A percentile compares a stretch with the other conserved stretches of the same genome.
Conservation (phyloP, 2,797 vertebrate genomes). For the Lepilemur ruficaudatus region DNA sequence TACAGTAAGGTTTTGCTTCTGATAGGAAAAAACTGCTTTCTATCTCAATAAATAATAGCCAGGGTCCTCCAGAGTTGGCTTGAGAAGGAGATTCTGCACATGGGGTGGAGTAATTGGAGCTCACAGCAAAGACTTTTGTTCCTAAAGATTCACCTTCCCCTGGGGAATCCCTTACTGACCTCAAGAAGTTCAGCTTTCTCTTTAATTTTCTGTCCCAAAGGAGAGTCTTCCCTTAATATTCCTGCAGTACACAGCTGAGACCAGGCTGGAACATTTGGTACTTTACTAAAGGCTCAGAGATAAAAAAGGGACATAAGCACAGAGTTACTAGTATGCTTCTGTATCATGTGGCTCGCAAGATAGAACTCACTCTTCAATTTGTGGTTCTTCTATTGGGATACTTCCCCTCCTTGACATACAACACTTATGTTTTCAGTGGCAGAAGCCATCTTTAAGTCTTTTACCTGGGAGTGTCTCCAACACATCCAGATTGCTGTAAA, state of each 20-base stretch:
- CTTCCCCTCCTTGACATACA: not conserved
- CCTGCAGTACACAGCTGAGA: constrained; percentile 40
- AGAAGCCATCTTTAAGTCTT: not conserved
- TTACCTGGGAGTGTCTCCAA: not conserved
- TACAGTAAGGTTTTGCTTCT: constrained; percentile 32
- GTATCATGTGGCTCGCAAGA: not conserved
- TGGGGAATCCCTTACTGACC: constrained; percentile 45
- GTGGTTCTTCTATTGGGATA: not conserved
- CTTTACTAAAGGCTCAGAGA: constrained; percentile 11
- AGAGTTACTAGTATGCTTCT: not conserved
- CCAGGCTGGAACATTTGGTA: constrained; percentile 29
- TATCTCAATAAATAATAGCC: constrained; percentile 41
- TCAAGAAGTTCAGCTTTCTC: constrained; percentile 47
- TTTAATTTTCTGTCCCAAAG: constrained; percentile 57
- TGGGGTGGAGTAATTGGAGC: constrained; percentile 21
- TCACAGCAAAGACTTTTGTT: constrained; percentile 43
- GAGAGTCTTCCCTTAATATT: constrained; percentile 53
- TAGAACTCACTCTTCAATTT: not conserved
- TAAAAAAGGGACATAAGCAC: not conserved
- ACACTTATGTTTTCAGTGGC: not conserved
- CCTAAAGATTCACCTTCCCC: constrained; percentile 7
- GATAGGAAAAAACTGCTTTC: constrained; percentile 36
- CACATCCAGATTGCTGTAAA: not conserved
- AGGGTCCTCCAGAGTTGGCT: constrained; percentile 13
- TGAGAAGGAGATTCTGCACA: constrained; percentile 8